These are phyloP conservation scores for Harpalus rubripes DNA, from an alignment of 2,888 invertebrate species.

Conservation along the genomic window DNA sequence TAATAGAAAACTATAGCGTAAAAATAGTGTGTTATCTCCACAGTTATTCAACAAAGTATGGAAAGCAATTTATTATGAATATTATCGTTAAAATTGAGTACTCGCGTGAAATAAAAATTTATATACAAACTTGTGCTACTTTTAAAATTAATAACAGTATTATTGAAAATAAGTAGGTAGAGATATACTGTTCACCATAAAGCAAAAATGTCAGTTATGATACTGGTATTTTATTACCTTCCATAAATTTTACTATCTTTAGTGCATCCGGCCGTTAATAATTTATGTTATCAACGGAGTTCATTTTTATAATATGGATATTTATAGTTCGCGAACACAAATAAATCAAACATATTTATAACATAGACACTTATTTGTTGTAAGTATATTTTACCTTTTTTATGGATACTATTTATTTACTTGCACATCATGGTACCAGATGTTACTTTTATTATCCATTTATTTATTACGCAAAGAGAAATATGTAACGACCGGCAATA, in stretches of 20 bases:
- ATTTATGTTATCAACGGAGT: conserved; percentile 62
- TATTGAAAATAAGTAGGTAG: conserved; percentile 61
- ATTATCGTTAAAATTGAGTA: conserved; percentile 24
- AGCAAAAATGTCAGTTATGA: conserved; percentile 60
- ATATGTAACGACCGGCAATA: neutral
- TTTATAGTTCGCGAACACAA: conserved; percentile 34
- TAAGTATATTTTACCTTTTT: conserved; percentile 33
- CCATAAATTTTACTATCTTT: conserved; percentile 64
- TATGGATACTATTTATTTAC: conserved; percentile 38
- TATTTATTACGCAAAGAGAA: neutral
- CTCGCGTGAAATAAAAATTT: conserved; percentile 49
- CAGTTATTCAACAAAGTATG: neutral
- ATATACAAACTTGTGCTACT: conserved; percentile 42
- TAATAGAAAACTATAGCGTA: neutral
- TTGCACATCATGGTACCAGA: conserved; percentile 31
- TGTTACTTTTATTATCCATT: neutral
- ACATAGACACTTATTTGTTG: conserved; percentile 48
- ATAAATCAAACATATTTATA: conserved; percentile 59
- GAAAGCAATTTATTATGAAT: conserved; percentile 7
- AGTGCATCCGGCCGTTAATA: conserved; percentile 61
- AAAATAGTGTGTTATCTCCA: neutral
- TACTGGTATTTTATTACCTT: conserved; percentile 60
- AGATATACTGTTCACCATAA: conserved; percentile 59
- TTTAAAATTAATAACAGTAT: conserved; percentile 59
- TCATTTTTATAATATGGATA: conserved; percentile 58